Percentiles rank a stretch among this genome's conserved stretches.
phyloP scores from a whole-genome alignment of 2,888 invertebrate genomes.

The Diaprepes abbreviatus region DNA sequence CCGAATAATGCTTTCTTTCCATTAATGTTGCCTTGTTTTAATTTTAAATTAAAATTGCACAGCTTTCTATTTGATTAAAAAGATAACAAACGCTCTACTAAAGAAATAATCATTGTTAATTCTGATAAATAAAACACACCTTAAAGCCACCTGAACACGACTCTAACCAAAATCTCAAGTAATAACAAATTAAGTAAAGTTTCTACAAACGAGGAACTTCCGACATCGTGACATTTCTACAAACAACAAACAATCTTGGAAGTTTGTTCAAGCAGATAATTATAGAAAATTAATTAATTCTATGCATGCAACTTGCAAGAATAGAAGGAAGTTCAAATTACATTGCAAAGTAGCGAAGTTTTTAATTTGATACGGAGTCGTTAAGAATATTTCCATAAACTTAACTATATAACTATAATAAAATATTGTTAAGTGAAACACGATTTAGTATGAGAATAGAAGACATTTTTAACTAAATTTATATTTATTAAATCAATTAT shows the following conservation, averaged over 20 bases:
- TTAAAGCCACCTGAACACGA: conserved; percentile 2
- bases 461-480: too few species aligned
- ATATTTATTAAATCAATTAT: too few species aligned
- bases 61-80: too few species aligned
- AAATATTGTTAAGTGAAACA: too few species aligned
- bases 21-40: too few species aligned
- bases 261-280: conserved; percentile 20
- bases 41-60: too few species aligned
- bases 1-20: too few species aligned
- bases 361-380: neutral
- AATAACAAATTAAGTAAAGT: conserved; percentile 12
- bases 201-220: conserved; percentile 12
- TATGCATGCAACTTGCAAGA: conserved; percentile 24
- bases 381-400: neutral
- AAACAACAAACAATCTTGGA: conserved; percentile 24
- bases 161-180: conserved; percentile 7
- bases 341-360: conserved; percentile 11
- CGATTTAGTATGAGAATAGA: too few species aligned
- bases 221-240: conserved; percentile 23
- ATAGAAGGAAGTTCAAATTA: neutral
- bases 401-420: too few species aligned
- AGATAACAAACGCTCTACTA: too few species aligned
- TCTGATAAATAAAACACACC: neutral
- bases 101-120: too few species aligned
- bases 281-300: conserved; percentile 26